These are phyloP conservation scores for Charina bottae DNA, from an alignment of 2,113 vertebrate genomes.

Conservation along the genomic window DNA sequence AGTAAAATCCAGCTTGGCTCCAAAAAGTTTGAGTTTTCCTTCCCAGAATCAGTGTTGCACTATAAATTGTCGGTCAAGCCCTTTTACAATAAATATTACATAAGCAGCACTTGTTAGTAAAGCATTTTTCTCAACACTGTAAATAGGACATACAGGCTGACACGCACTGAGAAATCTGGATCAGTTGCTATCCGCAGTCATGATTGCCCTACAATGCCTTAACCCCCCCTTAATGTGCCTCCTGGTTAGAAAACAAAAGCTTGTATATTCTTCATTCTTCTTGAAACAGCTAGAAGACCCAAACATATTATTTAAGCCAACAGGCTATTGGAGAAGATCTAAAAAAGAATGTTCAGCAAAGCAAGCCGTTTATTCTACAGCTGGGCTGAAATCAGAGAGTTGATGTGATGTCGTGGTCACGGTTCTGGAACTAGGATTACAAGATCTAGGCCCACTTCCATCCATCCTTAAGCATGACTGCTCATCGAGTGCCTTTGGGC, in stretches of 20 bases:
- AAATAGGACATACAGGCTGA: background rate
- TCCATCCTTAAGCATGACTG: too few relatives aligned
- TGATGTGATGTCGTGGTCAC: too few relatives aligned
- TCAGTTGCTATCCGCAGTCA: background rate
- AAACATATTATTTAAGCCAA: background rate
- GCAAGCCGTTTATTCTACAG: too few relatives aligned
- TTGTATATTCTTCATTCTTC: background rate
- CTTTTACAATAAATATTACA: background rate
- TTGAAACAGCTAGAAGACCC: background rate
- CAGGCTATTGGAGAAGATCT: too few relatives aligned
- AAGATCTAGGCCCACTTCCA: too few relatives aligned
- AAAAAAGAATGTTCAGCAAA: too few relatives aligned
- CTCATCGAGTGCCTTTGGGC: too few relatives aligned
- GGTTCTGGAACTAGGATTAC: too few relatives aligned
- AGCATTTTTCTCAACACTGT: background rate
- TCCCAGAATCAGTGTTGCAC: background rate
- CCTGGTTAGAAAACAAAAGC: background rate
- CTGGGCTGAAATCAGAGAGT: too few relatives aligned
- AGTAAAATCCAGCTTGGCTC: background rate
- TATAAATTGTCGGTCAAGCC: background rate
- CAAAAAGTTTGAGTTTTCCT: slow-evolving; percentile 24
- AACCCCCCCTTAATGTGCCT: background rate
- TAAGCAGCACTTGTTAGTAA: background rate
- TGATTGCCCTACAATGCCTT: background rate
- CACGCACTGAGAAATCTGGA: background rate